Percentiles rank a stretch among this genome's conserved stretches.
phyloP scores from a whole-genome alignment of 2,797 vertebrate genomes.

The Setipinna tenuifilis region DNA sequence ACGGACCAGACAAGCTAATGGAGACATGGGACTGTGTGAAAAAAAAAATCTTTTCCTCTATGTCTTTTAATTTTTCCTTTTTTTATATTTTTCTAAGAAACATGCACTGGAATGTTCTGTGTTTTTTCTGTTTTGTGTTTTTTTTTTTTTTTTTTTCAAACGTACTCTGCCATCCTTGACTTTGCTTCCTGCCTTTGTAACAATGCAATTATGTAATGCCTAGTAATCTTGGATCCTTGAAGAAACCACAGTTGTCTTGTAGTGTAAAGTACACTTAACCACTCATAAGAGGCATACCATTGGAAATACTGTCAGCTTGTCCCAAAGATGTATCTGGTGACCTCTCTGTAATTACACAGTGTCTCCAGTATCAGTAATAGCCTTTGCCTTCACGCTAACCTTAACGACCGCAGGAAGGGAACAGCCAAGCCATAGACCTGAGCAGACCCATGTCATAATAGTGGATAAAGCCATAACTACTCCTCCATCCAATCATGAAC shows the following conservation, averaged over 20 bases:
- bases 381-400: background rate
- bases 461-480: slow-evolving; percentile 12
- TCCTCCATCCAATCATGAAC: too few relatives aligned
- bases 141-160: background rate
- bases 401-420: background rate
- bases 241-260: slow-evolving; percentile 22
- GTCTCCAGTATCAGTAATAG: background rate
- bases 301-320: slow-evolving; percentile 5
- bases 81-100: slow-evolving; percentile 56
- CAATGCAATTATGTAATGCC: slow-evolving; percentile 1
- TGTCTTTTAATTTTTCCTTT: slow-evolving; percentile 31
- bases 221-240: background rate
- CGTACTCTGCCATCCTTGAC: slow-evolving; percentile 7
- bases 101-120: slow-evolving; percentile 75
- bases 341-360: background rate
- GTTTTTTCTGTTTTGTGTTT: slow-evolving; percentile 48
- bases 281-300: background rate
- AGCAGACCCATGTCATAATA: background rate
- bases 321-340: background rate
- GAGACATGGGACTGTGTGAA: background rate
- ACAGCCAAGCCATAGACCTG: background rate
- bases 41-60: background rate
- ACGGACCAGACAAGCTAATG: background rate
- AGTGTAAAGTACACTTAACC: slow-evolving; percentile 8
- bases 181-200: background rate